Evolutionary conservation across 2,888 invertebrate genomes (phyloP).

Genomic region (Syrphus vitripennis): DNA sequence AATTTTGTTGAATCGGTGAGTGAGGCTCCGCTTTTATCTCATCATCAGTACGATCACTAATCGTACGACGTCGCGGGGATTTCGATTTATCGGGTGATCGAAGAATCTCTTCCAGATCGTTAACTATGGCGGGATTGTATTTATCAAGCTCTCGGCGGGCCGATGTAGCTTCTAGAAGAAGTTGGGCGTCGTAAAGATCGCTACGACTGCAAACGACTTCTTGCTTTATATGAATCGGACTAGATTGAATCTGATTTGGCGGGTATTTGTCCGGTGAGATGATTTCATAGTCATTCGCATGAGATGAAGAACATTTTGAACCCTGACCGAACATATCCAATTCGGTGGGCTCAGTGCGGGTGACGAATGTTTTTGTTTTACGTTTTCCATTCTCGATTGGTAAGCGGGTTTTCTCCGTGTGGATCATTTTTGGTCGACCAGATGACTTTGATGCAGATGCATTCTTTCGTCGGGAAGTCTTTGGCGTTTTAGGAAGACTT

Average conservation of each 20-base stretch:
- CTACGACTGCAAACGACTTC: conserved; percentile 73
- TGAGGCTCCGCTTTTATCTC: conserved; percentile 43
- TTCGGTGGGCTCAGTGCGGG: conserved; percentile 76
- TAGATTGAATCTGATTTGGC: conserved; percentile 78
- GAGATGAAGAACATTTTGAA: conserved; percentile 72
- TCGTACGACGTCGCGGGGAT: conserved; percentile 77
- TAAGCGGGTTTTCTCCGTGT: conserved; percentile 86
- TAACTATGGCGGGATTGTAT: conserved; percentile 79
- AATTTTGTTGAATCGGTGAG: conserved; percentile 45
- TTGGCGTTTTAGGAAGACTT: conserved; percentile 33
- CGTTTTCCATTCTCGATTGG: conserved; percentile 83
- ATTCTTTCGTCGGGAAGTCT: conserved; percentile 75
- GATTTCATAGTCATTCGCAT: conserved; percentile 79
- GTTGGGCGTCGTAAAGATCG: conserved; percentile 78
- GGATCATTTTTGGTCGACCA: conserved; percentile 89
- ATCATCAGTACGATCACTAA: conserved; percentile 74
- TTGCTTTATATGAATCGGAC: conserved; percentile 76
- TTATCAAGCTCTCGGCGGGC: conserved; percentile 78
- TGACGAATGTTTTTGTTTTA: conserved; percentile 83
- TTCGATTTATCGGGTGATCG: conserved; percentile 79
- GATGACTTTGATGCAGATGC: conserved; percentile 74
- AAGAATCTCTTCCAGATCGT: conserved; percentile 80
- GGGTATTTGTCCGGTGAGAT: conserved; percentile 77
- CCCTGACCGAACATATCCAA: conserved; percentile 72
- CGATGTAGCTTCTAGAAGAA: conserved; percentile 77